These are phyloP conservation scores for Astyanax mexicanus DNA, from an alignment of 2,797 vertebrate genomes.

Conservation along the genomic window DNA sequence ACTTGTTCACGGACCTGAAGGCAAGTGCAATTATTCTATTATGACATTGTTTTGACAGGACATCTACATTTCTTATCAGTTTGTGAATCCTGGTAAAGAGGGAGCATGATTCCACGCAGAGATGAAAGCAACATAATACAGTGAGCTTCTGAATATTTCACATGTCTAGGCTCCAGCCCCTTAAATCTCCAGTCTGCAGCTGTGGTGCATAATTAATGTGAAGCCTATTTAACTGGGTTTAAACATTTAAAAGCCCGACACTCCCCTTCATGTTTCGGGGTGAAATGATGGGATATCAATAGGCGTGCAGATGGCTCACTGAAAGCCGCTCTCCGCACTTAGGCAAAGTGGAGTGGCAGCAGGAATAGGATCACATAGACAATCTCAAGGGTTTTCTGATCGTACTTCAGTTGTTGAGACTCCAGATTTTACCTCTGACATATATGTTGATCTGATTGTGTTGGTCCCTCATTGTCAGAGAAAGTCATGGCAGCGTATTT, in stretches of 20 bases:
- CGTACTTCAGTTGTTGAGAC: not conserved
- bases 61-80: slow-evolving; percentile 6
- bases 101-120: slow-evolving; percentile 14
- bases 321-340: slow-evolving; percentile 25
- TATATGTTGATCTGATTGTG: not conserved
- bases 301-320: slow-evolving; percentile 41
- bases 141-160: slow-evolving; percentile 48
- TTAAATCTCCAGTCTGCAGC: slow-evolving; percentile 49
- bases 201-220: slow-evolving; percentile 55
- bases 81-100: slow-evolving; percentile 5
- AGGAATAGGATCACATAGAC: slow-evolving; percentile 15
- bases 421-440: not conserved
- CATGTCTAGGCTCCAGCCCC: slow-evolving; percentile 25
- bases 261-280: slow-evolving; percentile 20
- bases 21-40: not conserved
- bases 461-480: not conserved
- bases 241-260: slow-evolving; percentile 52
- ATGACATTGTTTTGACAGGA: slow-evolving; percentile 12
- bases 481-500: not conserved
- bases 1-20: not conserved
- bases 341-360: slow-evolving; percentile 26
- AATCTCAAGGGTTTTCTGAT: slow-evolving; percentile 14
- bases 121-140: slow-evolving; percentile 38
- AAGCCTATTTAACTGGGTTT: slow-evolving; percentile 57
- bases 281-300: slow-evolving; percentile 48